Base-by-base conservation (phyloP, 2,797 vertebrate species). In the Neostethus bicornis region DNA sequence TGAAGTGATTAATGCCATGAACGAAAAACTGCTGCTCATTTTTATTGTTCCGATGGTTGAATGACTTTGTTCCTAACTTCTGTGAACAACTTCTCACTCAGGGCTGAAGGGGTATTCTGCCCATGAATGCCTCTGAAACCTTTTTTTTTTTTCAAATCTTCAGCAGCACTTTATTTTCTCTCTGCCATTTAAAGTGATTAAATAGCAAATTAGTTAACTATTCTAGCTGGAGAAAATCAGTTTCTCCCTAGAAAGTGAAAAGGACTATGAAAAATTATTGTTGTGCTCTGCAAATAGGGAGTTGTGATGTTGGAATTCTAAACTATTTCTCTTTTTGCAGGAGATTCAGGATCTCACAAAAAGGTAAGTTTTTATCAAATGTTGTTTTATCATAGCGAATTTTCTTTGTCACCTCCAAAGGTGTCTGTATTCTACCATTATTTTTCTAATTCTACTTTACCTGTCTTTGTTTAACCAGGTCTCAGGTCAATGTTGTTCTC, bases 261-360 rank as follows among this genome's bases (percentile, higher is more conserved):
- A 61, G 31, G 26, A 64, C 52, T 50, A 59, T 73, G 58, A 43
- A 44, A 37, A 44, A 42, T 21, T 20, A 2, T 1, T 4, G 23
- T 64, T 61, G 39, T 43, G 34, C 23, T 78, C 67, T 81, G 74
- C 70, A 68, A 39, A 69, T 23, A 45, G 20, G n/a, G 49, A 44
- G n/a, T 47, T 26, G 16, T n/a, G 13, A 6, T 23, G 21, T 21
- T 45, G 9, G 19, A 45, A 23, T 38, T 62, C n/a, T 48, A 4
- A 34, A 37, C 16, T 43, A 11, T 61, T 73, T 83, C 46, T 77
- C 29, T 83, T 25, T 12, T 75, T 88, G 54, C 75, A 92, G 92
- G 92, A 93, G 70, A 91, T 93, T 71, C 87, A 91, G 83, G 92
- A 90, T 53, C 88, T 92, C 35, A 53, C 88, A 60, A 92, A 91